Evolutionary conservation across 2,113 vertebrate genomes (phyloP), one percentile per base, ranked within the genome.

Genomic region (Reinhardtius hippoglossoides): DNA sequence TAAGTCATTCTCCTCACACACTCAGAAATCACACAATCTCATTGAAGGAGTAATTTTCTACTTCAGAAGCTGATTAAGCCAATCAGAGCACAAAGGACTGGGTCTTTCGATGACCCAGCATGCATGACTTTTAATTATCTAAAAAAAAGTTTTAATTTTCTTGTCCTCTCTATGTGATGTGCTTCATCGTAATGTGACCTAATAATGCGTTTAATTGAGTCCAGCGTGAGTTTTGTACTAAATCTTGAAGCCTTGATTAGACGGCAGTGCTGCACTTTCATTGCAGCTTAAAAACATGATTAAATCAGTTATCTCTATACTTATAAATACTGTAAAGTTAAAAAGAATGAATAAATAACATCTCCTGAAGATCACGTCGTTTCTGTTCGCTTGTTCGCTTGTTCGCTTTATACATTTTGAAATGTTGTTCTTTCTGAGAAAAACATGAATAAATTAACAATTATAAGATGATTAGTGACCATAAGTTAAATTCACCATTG

Each of bases 31-130:
- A 90, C 81, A 88, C 82, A 63, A 90, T 89, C 78, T 90, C 75
- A 67, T 70, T 86, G 84, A 89, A 86, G 84, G 87, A 86, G 84
- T 91, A 89, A 92, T 92, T 92, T 92, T 78, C 90, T 87, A 88
- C 91, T 92, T 90, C 86, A 91, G 87, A 90, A 83, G 79, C 84
- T 91, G 88, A 92, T 92, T 92, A 91, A 91, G 78, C 73, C 88
- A 92, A 92, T 92, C 91, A 92, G 83, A 85, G 84, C 80, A 90
- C 87, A 89, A 91, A 90, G 81, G 76, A 84, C 75, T 26, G 60
- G 76, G 84, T 87, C 86, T 77, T 77, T 81, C 77, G 81, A 90
- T 91, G 86, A 92, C 92, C 89, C 91, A 91, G 92, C 87, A 73
- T 85, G 86, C 75, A 69, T 78, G 76, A 76, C 63, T 87, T 91